These are phyloP conservation scores for Mystacornis crossleyi DNA, from an alignment of 2,113 vertebrate species.

Conservation along the genomic window DNA sequence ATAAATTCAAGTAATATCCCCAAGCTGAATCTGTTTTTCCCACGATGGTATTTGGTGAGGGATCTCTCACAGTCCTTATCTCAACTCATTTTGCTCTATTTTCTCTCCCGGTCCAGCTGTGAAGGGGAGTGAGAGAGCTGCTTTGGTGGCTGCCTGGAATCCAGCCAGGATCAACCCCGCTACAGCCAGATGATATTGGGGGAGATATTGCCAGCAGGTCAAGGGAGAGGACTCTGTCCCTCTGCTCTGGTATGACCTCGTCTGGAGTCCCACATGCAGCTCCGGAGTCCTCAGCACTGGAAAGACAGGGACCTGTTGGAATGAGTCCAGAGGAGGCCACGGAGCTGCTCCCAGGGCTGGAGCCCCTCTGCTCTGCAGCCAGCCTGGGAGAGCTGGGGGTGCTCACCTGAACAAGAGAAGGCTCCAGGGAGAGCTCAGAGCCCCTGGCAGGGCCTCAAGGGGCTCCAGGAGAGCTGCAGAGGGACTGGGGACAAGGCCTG, in stretches of 20 bases:
- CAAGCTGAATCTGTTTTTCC: neutral
- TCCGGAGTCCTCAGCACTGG: accelerated
- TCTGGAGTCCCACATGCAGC: accelerated
- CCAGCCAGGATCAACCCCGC: neutral
- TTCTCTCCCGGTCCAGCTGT: neutral
- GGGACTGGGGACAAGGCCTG: accelerated
- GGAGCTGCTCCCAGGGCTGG: accelerated
- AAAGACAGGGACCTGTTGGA: accelerated
- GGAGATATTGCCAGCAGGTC: neutral
- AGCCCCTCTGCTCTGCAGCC: neutral
- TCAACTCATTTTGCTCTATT: neutral
- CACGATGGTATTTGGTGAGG: accelerated
- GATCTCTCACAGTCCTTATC: neutral
- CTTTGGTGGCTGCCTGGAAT: neutral
- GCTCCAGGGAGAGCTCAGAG: neutral
- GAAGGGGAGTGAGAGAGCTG: neutral
- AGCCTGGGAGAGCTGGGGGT: neutral
- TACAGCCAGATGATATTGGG: neutral
- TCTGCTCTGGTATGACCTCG: accelerated
- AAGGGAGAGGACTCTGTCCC: neutral
- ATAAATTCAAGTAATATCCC: neutral
- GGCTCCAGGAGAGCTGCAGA: neutral
- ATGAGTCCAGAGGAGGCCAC: accelerated
- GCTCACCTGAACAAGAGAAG: neutral
- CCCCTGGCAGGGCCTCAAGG: accelerated